Evolutionary conservation across 2,888 invertebrate genomes (phyloP).

Genomic region (Lepidochrysops patricia): DNA sequence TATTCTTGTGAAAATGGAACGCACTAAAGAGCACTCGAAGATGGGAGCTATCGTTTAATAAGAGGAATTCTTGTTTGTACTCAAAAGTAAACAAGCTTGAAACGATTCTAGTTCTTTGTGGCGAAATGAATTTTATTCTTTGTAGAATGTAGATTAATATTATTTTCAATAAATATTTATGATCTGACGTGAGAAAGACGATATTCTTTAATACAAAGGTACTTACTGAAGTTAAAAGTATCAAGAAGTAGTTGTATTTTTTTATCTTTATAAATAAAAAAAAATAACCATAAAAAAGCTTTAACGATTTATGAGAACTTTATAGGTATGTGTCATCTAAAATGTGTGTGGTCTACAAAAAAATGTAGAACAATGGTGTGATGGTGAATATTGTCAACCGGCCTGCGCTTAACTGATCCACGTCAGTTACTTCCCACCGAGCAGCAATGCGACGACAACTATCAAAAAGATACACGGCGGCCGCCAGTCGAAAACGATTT

Average conservation of each 20-base stretch:
- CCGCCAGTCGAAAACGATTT: conserved; percentile 37
- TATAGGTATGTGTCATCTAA: not conserved
- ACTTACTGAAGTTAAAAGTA: no score
- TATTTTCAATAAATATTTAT: not conserved
- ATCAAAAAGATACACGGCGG: conserved; percentile 38
- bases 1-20: conserved; percentile 11
- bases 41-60: not conserved
- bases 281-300: not conserved
- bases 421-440: conserved; percentile 22
- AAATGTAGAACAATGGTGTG: conserved; percentile 5
- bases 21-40: not conserved
- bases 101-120: not conserved
- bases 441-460: no score
- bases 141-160: not conserved
- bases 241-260: no score
- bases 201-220: not conserved
- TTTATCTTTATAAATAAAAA: not conserved
- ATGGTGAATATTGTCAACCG: not conserved
- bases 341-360: not conserved
- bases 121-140: not conserved
- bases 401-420: not conserved
- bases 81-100: not conserved
- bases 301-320: not conserved
- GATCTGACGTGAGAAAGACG: not conserved
- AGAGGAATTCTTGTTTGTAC: not conserved